These are phyloP conservation scores for Drosophila pandora DNA, from an alignment of 1,140 invertebrate species.

Conservation along the genomic window DNA sequence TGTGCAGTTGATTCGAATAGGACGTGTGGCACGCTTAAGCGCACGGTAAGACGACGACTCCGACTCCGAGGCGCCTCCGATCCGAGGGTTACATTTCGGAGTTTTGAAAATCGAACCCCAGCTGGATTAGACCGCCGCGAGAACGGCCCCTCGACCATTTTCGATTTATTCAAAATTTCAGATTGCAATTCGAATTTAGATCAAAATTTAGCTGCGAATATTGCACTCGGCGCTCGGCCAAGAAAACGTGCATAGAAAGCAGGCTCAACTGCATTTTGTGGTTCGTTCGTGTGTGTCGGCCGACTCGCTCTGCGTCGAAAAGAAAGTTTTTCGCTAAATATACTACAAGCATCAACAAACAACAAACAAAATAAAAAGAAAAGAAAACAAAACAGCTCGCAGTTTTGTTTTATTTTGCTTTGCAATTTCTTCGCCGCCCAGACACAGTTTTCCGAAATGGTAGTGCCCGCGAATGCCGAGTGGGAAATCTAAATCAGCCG, in stretches of 20 bases:
- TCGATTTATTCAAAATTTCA: neutral
- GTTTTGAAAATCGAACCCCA: neutral
- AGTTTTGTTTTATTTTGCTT: slow-evolving; percentile 63
- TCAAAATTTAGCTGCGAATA: slow-evolving; percentile 15
- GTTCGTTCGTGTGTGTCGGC: slow-evolving; percentile 53
- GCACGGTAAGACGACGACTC: slow-evolving; percentile 62
- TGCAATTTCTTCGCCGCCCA: slow-evolving; percentile 59
- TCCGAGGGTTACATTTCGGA: slow-evolving; percentile 3
- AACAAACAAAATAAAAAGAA: slow-evolving; percentile 24
- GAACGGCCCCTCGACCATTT: neutral
- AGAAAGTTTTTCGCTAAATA: slow-evolving; percentile 74
- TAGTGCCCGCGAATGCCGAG: slow-evolving; percentile 30
- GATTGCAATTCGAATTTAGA: slow-evolving; percentile 2
- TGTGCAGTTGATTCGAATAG: slow-evolving; percentile 64
- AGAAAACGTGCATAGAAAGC: slow-evolving; percentile 62
- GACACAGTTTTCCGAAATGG: slow-evolving; percentile 40
- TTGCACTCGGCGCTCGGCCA: slow-evolving; percentile 43
- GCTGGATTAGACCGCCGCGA: neutral
- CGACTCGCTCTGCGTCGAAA: slow-evolving; percentile 62
- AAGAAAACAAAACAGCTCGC: slow-evolving; percentile 41
- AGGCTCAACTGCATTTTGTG: slow-evolving; percentile 65
- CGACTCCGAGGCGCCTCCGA: slow-evolving; percentile 9
- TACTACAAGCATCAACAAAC: slow-evolving; percentile 66
- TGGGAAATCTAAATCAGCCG: slow-evolving; percentile 50
- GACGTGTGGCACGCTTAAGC: slow-evolving; percentile 70